These are phyloP conservation scores for Ptychoptera albimana DNA, from an alignment of 2,888 invertebrate genomes.

Conservation along the genomic window DNA sequence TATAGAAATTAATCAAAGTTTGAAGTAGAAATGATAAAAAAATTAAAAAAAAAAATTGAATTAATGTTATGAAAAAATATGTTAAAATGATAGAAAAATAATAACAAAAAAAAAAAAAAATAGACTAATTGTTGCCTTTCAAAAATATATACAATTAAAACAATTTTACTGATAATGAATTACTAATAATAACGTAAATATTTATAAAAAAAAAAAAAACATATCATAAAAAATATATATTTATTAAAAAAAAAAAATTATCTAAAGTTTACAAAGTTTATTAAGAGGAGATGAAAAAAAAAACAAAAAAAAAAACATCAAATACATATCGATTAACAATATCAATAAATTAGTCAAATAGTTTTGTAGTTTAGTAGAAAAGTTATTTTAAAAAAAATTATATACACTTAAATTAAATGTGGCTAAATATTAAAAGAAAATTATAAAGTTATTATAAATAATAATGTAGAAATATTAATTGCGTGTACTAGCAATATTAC, in stretches of 20 bases:
- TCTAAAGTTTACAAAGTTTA: conserved; percentile 4
- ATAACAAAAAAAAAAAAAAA: background rate
- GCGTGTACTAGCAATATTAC: conserved; percentile 6
- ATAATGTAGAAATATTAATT: conserved; percentile 1
- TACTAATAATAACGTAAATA: conserved; percentile 1
- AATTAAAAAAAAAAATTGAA: background rate
- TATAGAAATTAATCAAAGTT: background rate
- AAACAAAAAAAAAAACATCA: conserved; percentile 2
- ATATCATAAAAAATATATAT: background rate
- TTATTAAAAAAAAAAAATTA: background rate
- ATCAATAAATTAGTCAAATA: no score
- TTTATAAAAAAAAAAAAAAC: conserved; percentile 3
- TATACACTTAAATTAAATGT: no score
- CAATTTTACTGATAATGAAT: background rate
- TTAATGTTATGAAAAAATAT: background rate
- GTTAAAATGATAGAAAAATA: background rate
- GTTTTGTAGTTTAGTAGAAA: no score
- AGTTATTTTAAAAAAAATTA: no score
- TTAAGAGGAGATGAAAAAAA: conserved; percentile 7
- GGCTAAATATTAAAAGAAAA: no score
- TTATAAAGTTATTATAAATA: no score
- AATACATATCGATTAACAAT: conserved; percentile 1
- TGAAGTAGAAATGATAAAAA: background rate
- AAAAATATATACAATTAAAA: background rate
- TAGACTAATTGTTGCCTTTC: background rate